Evolutionary conservation across 1,140 invertebrate genomes (phyloP).

Genomic region (Maconellicoccus hirsutus): DNA sequence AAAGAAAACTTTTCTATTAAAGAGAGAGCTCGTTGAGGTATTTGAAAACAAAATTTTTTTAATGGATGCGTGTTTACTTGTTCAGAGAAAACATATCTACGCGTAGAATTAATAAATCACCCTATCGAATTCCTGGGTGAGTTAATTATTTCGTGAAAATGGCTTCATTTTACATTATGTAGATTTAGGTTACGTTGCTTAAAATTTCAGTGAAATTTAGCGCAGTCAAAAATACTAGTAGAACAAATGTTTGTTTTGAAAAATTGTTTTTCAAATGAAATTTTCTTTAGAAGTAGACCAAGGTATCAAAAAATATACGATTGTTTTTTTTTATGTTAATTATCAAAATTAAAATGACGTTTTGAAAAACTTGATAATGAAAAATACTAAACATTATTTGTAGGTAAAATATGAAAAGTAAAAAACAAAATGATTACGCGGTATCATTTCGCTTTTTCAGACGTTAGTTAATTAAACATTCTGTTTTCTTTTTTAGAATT

Average conservation of each 20-base stretch:
- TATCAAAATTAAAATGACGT: no score
- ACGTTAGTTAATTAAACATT: not conserved
- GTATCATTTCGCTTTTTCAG: not conserved
- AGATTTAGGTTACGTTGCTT: no score
- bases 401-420: not conserved
- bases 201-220: no score
- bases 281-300: no score
- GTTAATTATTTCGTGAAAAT: no score
- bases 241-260: no score
- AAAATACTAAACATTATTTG: not conserved
- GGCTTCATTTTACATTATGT: no score
- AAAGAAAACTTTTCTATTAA: conserved; percentile 1
- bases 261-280: no score
- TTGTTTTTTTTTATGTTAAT: no score
- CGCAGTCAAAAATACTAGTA: no score
- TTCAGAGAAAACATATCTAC: not conserved
- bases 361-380: not conserved
- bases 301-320: no score
- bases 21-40: not conserved
- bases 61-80: not conserved
- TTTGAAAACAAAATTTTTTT: not conserved
- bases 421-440: not conserved
- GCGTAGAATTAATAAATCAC: not conserved
- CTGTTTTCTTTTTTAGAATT: not conserved
- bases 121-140: no score